These are phyloP conservation scores for Hymenochirus boettgeri DNA, from an alignment of 2,113 vertebrate genomes.

Conservation along the genomic window DNA sequence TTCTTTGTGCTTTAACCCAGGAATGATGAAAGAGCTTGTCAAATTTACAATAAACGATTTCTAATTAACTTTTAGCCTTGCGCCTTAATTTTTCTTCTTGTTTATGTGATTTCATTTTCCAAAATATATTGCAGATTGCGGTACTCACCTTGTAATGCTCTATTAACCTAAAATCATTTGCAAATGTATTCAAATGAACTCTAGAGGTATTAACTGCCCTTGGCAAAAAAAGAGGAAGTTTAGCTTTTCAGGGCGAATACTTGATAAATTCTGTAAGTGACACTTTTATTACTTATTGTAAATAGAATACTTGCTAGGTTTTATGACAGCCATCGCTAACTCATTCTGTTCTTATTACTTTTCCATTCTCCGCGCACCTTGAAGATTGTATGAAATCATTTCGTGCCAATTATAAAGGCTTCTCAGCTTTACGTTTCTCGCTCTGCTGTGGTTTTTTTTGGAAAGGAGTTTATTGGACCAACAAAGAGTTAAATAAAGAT, in stretches of 20 bases:
- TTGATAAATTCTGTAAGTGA: constrained; percentile 84
- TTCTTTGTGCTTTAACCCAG: too few relatives aligned
- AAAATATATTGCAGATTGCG: constrained; percentile 51
- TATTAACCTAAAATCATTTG: constrained; percentile 82
- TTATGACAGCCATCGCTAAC: constrained; percentile 95
- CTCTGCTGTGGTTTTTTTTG: constrained; percentile 28
- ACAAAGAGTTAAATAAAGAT: constrained; percentile 9
- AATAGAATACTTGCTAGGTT: constrained; percentile 89
- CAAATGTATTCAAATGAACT: constrained; percentile 81
- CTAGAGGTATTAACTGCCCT: constrained; percentile 91
- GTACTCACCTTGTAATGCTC: constrained; percentile 65
- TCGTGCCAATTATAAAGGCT: constrained; percentile 39
- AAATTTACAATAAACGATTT: constrained; percentile 26
- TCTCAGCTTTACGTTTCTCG: constrained; percentile 30
- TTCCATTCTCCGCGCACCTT: constrained; percentile 64
- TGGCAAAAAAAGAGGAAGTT: constrained; percentile 80
- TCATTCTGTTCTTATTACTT: constrained; percentile 87
- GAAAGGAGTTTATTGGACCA: constrained; percentile 17
- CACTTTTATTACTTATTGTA: constrained; percentile 96
- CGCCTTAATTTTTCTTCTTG: constrained; percentile 34
- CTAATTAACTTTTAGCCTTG: constrained; percentile 42
- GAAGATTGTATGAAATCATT: constrained; percentile 49
- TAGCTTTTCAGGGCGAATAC: constrained; percentile 83
- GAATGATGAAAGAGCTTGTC: background rate
- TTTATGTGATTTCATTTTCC: constrained; percentile 45